Conservation (phyloP, 2,113 vertebrate species). For the Capreolus pygargus region DNA sequence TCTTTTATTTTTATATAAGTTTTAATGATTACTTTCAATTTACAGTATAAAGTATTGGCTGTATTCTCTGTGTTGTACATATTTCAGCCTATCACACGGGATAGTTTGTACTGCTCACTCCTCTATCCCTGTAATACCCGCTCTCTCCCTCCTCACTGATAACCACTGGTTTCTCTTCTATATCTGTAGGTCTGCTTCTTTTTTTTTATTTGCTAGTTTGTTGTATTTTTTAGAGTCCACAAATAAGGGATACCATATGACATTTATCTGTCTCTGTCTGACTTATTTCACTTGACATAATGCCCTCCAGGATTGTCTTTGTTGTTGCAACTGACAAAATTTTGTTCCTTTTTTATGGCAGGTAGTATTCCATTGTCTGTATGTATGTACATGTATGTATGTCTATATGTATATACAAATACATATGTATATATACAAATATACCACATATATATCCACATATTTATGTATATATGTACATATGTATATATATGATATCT, state of each 20-base stretch:
- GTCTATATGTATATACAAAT: not conserved
- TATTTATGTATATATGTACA: not conserved
- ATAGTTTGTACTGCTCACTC: not conserved
- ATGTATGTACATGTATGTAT: not conserved
- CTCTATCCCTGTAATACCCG: not conserved
- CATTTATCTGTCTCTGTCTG: not conserved
- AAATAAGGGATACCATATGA: not conserved
- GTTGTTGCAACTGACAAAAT: not conserved
- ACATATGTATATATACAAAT: not conserved
- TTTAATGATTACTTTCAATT: not conserved
- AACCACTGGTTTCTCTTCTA: not conserved
- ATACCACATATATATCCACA: not conserved
- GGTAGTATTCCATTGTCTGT: not conserved
- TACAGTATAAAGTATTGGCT: not conserved
- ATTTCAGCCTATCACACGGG: not conserved
- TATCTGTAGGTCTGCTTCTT: not conserved
- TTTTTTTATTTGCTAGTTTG: not conserved
- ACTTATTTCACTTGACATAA: not conserved
- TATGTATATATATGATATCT: not conserved
- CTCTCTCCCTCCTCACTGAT: too few species aligned
- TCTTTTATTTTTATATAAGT: not conserved
- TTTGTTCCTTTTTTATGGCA: not conserved
- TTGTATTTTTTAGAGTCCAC: not conserved
- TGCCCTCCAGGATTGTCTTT: not conserved
- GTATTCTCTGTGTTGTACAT: not conserved